These are phyloP conservation scores for Zingel zingel DNA, from an alignment of 2,113 vertebrate species.

Conservation along the genomic window DNA sequence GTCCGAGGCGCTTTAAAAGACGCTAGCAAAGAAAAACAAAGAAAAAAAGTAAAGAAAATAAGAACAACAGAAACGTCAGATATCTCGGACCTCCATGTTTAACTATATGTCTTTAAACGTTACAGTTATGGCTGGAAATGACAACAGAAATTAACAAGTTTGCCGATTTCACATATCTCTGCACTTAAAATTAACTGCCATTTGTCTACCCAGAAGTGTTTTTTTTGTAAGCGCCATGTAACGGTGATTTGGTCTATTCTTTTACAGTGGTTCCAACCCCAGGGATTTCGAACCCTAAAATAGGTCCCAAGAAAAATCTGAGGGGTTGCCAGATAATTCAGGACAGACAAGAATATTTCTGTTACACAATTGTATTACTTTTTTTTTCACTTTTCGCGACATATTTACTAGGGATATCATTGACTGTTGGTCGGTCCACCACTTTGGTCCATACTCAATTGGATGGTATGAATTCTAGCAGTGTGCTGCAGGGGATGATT, in stretches of 20 bases:
- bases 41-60: too few relatives aligned
- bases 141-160: too few relatives aligned
- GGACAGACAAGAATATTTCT: not conserved
- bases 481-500: slow-evolving; percentile 4
- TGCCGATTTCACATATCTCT: too few relatives aligned
- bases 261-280: not conserved
- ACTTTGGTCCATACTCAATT: not conserved
- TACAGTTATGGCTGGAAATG: too few relatives aligned
- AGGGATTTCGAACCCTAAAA: not conserved
- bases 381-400: not conserved
- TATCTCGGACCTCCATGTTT: too few relatives aligned
- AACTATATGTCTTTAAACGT: too few relatives aligned
- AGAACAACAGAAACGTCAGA: too few relatives aligned
- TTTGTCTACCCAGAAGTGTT: too few relatives aligned
- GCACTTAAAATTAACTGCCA: too few relatives aligned
- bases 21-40: too few relatives aligned
- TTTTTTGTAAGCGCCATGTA: too few relatives aligned
- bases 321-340: not conserved
- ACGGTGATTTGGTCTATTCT: not conserved
- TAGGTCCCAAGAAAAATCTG: not conserved
- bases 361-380: not conserved
- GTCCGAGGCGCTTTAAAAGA: too few relatives aligned
- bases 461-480: not conserved
- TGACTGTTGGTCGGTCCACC: not conserved
- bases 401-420: not conserved